Base-by-base conservation (phyloP, 1,140 invertebrate genomes). In the Bombus ignitus region DNA sequence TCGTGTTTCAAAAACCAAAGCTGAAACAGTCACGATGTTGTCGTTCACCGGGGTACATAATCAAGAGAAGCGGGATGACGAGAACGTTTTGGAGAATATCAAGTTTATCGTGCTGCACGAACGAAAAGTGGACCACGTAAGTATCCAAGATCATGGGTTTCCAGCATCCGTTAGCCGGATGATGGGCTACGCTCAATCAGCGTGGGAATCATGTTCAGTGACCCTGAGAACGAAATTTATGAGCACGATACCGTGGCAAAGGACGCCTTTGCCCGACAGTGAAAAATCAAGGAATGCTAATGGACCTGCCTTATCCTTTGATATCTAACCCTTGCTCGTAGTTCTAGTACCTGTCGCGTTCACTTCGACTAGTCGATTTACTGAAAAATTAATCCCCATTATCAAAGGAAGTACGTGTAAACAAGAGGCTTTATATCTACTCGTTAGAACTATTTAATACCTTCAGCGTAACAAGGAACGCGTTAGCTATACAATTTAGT, bases 51-150 rank as follows among this genome's bases (percentile, higher is more conserved):
- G 37, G 9, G 10, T 25, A 70, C 62, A 65, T 65, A 32, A 65
- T 65, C 10, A 35, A 22, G 18, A 0, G 66, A 42, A 22, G 65
- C 12, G 35, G 37, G 47, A 53, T 53, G 47, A 53, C 9, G 59
- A 32, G 35, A 35, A 79, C 39, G 44, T 44, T 68, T 44, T 9
- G 47, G 37, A 57, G 72, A 82, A 82, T 78, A 81, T 82, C 79
- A 66, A 75, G 88, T 70, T 77, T 76, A 71, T 89, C 86, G 86
- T 88, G 86, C 88, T 4, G 75, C 88, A 85, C 88, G 88, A 89
- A 79, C 75, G 79, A 85, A 90, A 90, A 88, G 86, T 90, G 81
- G 79, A 83, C 80, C 89, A 78, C 89, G 88, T 85, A 87, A 89
- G 85, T 90, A 84, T 72, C 66, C 82, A 79, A 79, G 76, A 90